Percentiles rank a stretch among this genome's conserved stretches.
Evolutionary conservation across 2,888 invertebrate genomes (phyloP).

Genomic region (Heliconius sara): DNA sequence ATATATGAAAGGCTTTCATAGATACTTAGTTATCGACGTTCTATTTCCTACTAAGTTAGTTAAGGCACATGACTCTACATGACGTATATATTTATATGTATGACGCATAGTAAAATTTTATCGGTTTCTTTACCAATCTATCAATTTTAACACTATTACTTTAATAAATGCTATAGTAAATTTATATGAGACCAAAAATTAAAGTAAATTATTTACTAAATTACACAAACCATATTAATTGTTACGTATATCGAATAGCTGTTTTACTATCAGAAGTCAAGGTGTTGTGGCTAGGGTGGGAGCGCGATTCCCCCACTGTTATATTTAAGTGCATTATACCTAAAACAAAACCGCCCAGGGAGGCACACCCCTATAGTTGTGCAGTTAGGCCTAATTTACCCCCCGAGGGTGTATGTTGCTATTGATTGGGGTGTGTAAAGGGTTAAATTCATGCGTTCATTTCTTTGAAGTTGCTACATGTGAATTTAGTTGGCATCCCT

Average conservation of each 20-base stretch:
- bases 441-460: conserved; percentile 68
- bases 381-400: conserved; percentile 74
- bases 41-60: background rate
- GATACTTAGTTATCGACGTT: background rate
- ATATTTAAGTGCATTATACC: conserved; percentile 80
- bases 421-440: conserved; percentile 61
- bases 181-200: background rate
- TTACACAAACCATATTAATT: conserved; percentile 12
- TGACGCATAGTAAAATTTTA: background rate
- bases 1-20: background rate
- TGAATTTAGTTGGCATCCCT: conserved; percentile 40
- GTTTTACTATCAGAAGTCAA: conserved; percentile 69
- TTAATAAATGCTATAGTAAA: background rate
- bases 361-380: conserved; percentile 71
- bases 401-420: conserved; percentile 60
- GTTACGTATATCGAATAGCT: conserved; percentile 43
- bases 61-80: background rate
- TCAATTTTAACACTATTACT: background rate
- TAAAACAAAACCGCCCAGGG: conserved; percentile 67
- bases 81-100: background rate
- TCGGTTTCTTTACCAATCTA: background rate
- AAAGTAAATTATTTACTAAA: background rate
- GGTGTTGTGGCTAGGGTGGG: conserved; percentile 59
- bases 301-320: conserved; percentile 58
- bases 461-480: conserved; percentile 48